Conservation (phyloP, 2,113 vertebrate species). For the Ellobius talpinus region DNA sequence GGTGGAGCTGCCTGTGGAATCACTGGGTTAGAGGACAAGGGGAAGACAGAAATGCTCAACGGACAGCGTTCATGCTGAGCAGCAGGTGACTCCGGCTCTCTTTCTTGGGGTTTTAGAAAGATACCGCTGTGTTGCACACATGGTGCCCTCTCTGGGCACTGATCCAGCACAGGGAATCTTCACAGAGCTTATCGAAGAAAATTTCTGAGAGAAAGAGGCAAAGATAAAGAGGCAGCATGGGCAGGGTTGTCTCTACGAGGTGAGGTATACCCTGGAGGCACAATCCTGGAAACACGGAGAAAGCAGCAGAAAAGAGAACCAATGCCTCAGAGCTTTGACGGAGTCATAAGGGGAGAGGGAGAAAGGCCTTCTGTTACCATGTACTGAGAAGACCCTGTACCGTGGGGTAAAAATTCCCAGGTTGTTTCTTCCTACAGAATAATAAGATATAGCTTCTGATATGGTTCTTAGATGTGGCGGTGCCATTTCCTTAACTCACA, state of each 20-base stretch:
- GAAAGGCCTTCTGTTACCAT: neutral
- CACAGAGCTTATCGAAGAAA: neutral
- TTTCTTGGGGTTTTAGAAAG: neutral
- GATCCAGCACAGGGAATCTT: neutral
- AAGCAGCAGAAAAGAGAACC: neutral
- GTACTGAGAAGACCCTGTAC: too few relatives aligned
- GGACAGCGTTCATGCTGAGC: neutral
- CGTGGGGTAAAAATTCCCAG: rapidly evolving
- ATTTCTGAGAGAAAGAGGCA: neutral
- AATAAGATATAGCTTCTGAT: neutral
- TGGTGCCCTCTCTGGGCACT: too few relatives aligned
- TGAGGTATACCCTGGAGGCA: too few relatives aligned
- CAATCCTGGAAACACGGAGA: neutral
- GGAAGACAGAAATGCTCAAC: too few relatives aligned
- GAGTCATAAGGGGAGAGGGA: neutral
- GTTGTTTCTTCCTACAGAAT: neutral
- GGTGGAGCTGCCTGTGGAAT: neutral
- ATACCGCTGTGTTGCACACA: rapidly evolving
- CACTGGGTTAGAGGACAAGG: neutral
- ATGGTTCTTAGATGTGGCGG: neutral
- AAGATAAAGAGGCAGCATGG: neutral
- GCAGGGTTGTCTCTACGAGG: too few relatives aligned
- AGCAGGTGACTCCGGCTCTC: neutral
- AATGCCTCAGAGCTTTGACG: neutral
- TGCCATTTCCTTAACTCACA: neutral